Conservation (phyloP, 2,888 invertebrate genomes). For the Mythimna ferrago region DNA sequence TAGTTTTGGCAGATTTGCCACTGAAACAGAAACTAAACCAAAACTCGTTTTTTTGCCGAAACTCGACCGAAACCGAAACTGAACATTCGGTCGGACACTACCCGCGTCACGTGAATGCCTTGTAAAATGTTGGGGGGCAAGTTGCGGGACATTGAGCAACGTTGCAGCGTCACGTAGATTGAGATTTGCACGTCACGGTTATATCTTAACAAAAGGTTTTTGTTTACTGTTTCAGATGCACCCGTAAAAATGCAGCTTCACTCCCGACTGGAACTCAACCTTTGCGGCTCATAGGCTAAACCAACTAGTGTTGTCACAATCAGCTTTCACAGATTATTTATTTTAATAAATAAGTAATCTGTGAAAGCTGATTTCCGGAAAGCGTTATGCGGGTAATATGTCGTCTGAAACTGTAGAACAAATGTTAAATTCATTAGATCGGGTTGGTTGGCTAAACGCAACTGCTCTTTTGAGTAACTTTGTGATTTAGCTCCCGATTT, state of each 20-base stretch:
- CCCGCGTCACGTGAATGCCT: no score
- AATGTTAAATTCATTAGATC: slow-evolving; percentile 15
- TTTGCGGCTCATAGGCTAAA: slow-evolving; percentile 1
- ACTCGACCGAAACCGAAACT: no score
- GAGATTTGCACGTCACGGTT: no score
- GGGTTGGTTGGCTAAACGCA: slow-evolving; percentile 11
- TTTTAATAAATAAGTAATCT: slow-evolving; percentile 41
- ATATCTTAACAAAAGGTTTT: not conserved
- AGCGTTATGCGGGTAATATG: not conserved
- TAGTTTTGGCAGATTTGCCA: no score
- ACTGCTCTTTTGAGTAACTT: not conserved
- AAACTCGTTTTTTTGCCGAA: no score
- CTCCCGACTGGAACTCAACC: not conserved
- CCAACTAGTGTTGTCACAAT: not conserved
- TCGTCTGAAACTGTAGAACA: not conserved
- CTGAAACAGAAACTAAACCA: no score
- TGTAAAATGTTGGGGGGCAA: no score
- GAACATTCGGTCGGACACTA: no score
- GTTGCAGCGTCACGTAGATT: no score
- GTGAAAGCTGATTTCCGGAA: slow-evolving; percentile 44
- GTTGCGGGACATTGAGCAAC: no score
- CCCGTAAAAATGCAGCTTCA: slow-evolving; percentile 3
- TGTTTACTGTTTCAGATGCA: slow-evolving; percentile 9
- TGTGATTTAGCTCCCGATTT: slow-evolving; percentile 18
- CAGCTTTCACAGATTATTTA: slow-evolving; percentile 52